Base-by-base conservation (phyloP, 2,888 invertebrate species). In the Morpho helenor region DNA sequence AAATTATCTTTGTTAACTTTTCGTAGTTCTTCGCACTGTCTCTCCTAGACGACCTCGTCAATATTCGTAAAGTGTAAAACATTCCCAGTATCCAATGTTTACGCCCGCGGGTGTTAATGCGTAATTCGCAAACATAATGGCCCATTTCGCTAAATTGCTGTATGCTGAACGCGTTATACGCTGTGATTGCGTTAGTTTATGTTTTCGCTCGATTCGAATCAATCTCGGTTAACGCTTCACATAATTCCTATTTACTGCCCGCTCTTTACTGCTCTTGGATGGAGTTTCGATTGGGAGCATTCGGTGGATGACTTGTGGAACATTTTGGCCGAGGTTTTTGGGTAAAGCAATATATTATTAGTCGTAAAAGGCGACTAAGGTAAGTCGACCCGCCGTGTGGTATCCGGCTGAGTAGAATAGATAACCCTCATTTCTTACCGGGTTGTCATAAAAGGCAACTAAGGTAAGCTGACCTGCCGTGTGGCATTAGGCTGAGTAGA, bases 101-200 rank as follows among this genome's bases (percentile, higher is more conserved):
- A 65, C 57, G 57, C 46, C 56, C 22, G 46, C 49, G 52, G 41
- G 63, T 57, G 63, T 56, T 57, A 65, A 61, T 63, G 59, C 59
- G 52, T 62, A 44, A 44, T 52, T 46, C 52, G 40, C 55, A 57
- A 53, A 60, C 57, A 54, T 64, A 62, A 64, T 64, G 62, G 58
- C 39, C 61, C 59, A 59, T 63, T 63, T 53, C 57, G 61, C 62
- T 65, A 70, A 73, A 65, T 65, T 61, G 63, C 61, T 52, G 52
- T 52, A 45, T 58, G 51, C 51, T 46, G 58, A 54, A 59, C 52
- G 55, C 58, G 51, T 57, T 48, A 50, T 52, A 23, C 52, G 52
- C 48, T 49, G 47, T 59, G 61, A 61, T 61, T 61, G 61, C 52
- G 55, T 58, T 56, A 61, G 58, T 58, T 61, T 58, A 59, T 61